phyloP scores from a whole-genome alignment of 2,797 vertebrate genomes.

The Kryptopterus vitreolus region DNA sequence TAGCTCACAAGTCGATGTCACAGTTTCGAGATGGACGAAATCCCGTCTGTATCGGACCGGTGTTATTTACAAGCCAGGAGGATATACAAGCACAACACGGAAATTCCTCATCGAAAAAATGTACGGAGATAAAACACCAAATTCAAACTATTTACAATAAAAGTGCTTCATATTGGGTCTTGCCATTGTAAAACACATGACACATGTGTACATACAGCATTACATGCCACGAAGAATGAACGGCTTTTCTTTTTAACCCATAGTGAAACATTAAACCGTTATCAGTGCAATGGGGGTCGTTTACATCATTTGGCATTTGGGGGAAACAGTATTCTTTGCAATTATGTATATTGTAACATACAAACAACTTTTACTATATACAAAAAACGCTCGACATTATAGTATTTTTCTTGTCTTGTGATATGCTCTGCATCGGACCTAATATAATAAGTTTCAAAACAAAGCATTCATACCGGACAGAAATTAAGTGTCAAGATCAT shows the following conservation, averaged over 20 bases:
- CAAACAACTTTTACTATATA: background rate
- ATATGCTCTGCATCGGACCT: background rate
- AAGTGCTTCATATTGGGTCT: conserved; percentile 76
- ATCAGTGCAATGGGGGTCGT: conserved; percentile 28
- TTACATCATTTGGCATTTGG: conserved; percentile 8
- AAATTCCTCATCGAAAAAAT: conserved; percentile 2
- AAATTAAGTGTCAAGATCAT: conserved; percentile 8
- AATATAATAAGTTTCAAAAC: conserved; percentile 30
- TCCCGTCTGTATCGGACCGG: background rate
- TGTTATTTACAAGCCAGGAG: conserved; percentile 27
- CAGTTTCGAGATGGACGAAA: conserved; percentile 38
- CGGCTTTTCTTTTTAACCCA: conserved; percentile 11
- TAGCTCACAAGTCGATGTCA: conserved; percentile 29
- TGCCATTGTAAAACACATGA: conserved; percentile 58
- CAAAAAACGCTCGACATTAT: conserved; percentile 12
- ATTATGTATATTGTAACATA: conserved; percentile 11
- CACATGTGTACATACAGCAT: conserved; percentile 23
- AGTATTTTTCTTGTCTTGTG: background rate
- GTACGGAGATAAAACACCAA: conserved; percentile 54
- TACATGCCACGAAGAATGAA: conserved; percentile 24
- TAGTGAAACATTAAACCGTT: conserved; percentile 22
- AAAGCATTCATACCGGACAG: background rate
- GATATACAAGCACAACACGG: conserved; percentile 27
- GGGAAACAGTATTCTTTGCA: conserved; percentile 4
- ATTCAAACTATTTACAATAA: conserved; percentile 74